Base-by-base conservation (phyloP, 2,113 vertebrate species). In the Chinchilla lanigera region DNA sequence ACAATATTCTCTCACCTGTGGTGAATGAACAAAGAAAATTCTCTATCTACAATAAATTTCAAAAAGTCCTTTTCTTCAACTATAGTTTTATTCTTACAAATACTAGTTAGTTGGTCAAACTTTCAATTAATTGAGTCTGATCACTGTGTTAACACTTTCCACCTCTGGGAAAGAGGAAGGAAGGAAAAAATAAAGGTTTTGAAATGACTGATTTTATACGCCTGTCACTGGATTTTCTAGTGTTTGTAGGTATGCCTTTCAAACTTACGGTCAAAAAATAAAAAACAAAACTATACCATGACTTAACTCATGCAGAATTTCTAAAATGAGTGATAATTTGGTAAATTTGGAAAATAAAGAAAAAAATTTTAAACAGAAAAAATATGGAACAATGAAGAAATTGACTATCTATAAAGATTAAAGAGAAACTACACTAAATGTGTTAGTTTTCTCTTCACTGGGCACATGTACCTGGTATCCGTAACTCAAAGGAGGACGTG, bases 11-110 rank as follows among this genome's bases (percentile, higher is more conserved):
- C 9, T 14, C 17, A 82, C 12, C 7, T 0, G 35, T 3, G 7
- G 16, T n/a, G 35, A 65, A 28, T 38, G 14, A 87, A 81, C 35
- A 61, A 67, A 77, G 1, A 86, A 92, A 83, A 78, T 4, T 75
- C 7, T 47, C 33, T 9, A 28, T 33, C 80, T 91, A 60, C 28
- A 85, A 54, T 9, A 73, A 89, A 69, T 47, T 54, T 88, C 35
- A 73, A 47, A 89, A 89, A 86, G 4, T 24, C 54, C 1, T 19
- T 90, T 93, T 81, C 41, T 85, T 69, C 33, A 56, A 75, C 35
- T 86, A 54, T n/a, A 69, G 81, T 69, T 95, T 95, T 61, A 84
- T n/a, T 86, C 20, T 78, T 83, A 89, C 4, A 77, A 20, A 63
- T 69, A 89, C 8, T 86, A 44, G 89, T 86, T 14, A 16, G 0